These are phyloP conservation scores for Musca vetustissima DNA, from an alignment of 1,140 invertebrate species.

Conservation along the genomic window DNA sequence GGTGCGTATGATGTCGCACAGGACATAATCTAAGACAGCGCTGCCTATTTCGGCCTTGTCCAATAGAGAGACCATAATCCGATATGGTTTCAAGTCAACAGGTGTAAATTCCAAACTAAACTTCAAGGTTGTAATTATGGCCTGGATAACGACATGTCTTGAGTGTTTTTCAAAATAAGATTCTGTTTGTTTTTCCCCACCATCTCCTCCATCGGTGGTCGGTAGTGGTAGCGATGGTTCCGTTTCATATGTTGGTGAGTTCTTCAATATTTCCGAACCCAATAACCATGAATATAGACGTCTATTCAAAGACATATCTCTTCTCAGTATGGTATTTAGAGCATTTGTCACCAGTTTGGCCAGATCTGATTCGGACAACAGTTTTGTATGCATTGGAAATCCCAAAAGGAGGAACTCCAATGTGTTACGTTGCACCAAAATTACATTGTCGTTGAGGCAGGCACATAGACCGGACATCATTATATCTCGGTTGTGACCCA, in stretches of 20 bases:
- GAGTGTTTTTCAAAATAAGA: slow-evolving; percentile 78
- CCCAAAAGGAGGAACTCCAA: slow-evolving; percentile 82
- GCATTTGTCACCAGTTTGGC: slow-evolving; percentile 77
- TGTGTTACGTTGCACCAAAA: slow-evolving; percentile 84
- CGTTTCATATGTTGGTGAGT: slow-evolving; percentile 58
- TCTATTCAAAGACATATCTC: slow-evolving; percentile 91
- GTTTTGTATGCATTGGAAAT: slow-evolving; percentile 84
- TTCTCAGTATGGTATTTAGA: slow-evolving; percentile 78
- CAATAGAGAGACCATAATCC: slow-evolving; percentile 82
- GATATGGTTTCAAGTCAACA: slow-evolving; percentile 77
- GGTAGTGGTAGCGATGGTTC: slow-evolving; percentile 33
- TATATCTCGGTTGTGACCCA: slow-evolving; percentile 83
- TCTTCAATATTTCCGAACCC: slow-evolving; percentile 69
- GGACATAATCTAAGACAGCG: slow-evolving; percentile 80
- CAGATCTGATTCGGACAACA: slow-evolving; percentile 74
- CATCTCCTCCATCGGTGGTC: slow-evolving; percentile 52
- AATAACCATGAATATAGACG: slow-evolving; percentile 83
- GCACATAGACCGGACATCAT: slow-evolving; percentile 65
- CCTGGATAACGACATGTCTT: slow-evolving; percentile 67
- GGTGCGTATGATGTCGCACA: slow-evolving; percentile 80
- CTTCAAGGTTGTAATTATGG: slow-evolving; percentile 65
- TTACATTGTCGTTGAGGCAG: slow-evolving; percentile 74
- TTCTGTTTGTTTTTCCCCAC: slow-evolving; percentile 46
- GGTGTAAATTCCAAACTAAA: slow-evolving; percentile 62
- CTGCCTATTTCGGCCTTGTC: slow-evolving; percentile 89